These are phyloP conservation scores for Heliconius ismenius DNA, from an alignment of 2,888 invertebrate genomes.

Conservation along the genomic window DNA sequence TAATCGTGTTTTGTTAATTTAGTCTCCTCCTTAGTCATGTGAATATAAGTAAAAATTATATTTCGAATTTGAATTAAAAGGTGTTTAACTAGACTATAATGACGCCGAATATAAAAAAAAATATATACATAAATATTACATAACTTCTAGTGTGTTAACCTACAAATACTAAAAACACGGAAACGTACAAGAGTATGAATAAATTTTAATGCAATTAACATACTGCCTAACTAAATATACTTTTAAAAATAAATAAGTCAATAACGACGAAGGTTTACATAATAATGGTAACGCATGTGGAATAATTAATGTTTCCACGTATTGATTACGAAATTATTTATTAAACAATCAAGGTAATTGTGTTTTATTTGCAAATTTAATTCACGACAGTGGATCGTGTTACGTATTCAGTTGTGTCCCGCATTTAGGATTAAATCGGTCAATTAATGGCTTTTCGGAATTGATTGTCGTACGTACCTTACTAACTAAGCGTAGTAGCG, in stretches of 20 bases:
- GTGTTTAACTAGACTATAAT: neutral
- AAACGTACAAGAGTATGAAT: neutral
- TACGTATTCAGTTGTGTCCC: constrained; percentile 53
- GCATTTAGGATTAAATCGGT: constrained; percentile 48
- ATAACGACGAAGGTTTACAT: constrained; percentile 8
- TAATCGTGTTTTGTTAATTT: neutral
- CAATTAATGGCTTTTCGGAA: constrained; percentile 47
- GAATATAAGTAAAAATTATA: neutral
- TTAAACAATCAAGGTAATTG: constrained; percentile 31
- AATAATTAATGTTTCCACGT: constrained; percentile 26
- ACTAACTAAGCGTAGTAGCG: neutral
- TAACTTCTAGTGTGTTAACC: neutral
- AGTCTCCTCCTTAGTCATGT: neutral
- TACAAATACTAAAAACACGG: neutral
- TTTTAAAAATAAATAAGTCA: constrained; percentile 9
- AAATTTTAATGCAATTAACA: neutral
- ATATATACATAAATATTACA: neutral
- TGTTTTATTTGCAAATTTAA: constrained; percentile 30
- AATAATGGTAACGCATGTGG: constrained; percentile 14
- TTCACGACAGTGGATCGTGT: constrained; percentile 38
- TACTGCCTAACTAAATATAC: neutral
- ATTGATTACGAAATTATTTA: constrained; percentile 29
- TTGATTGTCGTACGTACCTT: constrained; percentile 39
- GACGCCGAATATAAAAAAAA: neutral
- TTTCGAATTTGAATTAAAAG: neutral